Evolutionary conservation across 2,888 invertebrate genomes (phyloP).

Genomic region (Microctonus hyperodae): DNA sequence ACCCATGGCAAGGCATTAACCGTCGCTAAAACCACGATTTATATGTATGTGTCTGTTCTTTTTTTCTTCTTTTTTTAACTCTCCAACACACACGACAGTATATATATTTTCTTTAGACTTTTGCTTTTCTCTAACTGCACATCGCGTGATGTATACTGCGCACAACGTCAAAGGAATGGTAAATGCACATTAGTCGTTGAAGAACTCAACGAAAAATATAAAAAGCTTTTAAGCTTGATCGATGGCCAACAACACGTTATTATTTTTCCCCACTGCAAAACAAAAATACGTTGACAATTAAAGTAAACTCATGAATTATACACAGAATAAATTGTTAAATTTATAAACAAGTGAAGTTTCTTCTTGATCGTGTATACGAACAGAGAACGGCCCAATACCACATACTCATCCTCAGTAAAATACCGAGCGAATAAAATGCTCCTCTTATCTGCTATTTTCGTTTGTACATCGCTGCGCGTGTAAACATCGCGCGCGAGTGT

Average conservation of each 20-base stretch:
- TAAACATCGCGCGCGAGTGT: constrained; percentile 18
- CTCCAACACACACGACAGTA: background rate
- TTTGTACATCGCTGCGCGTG: constrained; percentile 1
- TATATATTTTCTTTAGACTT: constrained; percentile 11
- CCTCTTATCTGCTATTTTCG: constrained; percentile 23
- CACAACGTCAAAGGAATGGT: background rate
- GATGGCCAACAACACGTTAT: background rate
- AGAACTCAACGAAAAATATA: constrained; percentile 13
- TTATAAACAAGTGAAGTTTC: constrained; percentile 6
- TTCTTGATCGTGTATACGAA: background rate
- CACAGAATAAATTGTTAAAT: background rate
- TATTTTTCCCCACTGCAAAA: background rate
- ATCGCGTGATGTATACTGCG: background rate
- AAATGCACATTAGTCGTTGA: constrained; percentile 5
- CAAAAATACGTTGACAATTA: constrained; percentile 15
- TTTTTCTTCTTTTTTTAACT: background rate
- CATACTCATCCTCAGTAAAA: background rate
- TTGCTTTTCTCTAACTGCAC: background rate
- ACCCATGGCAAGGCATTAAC: background rate
- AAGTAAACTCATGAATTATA: constrained; percentile 13
- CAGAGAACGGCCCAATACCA: background rate
- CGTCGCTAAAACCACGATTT: background rate
- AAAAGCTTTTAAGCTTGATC: constrained; percentile 22
- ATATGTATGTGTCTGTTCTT: background rate
- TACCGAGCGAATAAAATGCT: constrained; percentile 17